Conservation (phyloP, 2,797 vertebrate genomes). For the Tapera naevia region DNA sequence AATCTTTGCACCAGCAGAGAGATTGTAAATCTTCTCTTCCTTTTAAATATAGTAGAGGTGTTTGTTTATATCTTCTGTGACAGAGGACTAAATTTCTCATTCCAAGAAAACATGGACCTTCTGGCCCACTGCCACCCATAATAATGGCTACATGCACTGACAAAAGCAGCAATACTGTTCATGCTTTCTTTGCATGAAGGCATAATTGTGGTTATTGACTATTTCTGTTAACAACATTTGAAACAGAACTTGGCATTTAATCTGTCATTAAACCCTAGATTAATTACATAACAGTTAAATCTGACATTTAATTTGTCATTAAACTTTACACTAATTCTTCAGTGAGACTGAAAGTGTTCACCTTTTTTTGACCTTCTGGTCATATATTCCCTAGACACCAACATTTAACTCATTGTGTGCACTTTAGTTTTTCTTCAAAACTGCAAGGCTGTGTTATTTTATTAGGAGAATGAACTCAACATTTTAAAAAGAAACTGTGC, state of each 20-base stretch:
- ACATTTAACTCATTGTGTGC: not conserved
- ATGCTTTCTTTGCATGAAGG: not conserved
- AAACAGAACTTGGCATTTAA: conserved; percentile 31
- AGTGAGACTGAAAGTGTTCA: not conserved
- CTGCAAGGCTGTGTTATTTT: not conserved
- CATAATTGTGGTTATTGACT: not conserved
- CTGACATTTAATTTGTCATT: conserved; percentile 55
- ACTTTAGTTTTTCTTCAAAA: not conserved
- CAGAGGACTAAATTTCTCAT: not conserved
- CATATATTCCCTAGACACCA: not conserved
- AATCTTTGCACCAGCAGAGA: not conserved
- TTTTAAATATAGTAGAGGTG: not conserved
- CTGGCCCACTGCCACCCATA: not conserved
- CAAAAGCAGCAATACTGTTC: not conserved
- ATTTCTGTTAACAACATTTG: conserved; percentile 21
- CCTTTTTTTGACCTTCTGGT: conserved; percentile 18
- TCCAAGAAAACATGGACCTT: not conserved
- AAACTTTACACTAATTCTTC: conserved; percentile 50
- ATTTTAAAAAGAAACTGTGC: not conserved
- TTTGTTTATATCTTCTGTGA: not conserved
- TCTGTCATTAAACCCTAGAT: conserved; percentile 38
- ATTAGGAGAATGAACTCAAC: not conserved
- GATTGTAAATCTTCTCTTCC: not conserved
- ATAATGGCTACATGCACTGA: not conserved
- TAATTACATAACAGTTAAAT: conserved; percentile 38